Evolutionary conservation across 2,113 vertebrate species (phyloP).

Genomic region (Bolborhynchus lineola): DNA sequence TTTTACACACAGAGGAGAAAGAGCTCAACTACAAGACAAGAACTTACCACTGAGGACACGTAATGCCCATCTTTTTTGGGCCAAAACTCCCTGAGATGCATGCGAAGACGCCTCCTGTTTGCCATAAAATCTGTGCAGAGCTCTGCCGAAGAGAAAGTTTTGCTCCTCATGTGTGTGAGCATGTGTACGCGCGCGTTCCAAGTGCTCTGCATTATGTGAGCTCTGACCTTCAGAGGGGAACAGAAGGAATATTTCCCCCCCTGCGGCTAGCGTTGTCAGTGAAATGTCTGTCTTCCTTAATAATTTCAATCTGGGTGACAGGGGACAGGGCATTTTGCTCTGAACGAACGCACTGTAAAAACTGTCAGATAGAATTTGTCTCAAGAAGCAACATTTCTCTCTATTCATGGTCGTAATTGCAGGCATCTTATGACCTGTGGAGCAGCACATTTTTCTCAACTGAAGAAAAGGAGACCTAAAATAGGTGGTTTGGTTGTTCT

Average conservation of each 20-base stretch:
- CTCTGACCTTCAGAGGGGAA: conserved; percentile 73
- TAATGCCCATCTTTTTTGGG: background rate
- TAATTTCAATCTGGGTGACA: conserved; percentile 76
- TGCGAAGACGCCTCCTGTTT: background rate
- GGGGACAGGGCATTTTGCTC: conserved; percentile 70
- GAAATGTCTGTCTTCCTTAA: conserved; percentile 72
- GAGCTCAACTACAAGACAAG: background rate
- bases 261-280: conserved; percentile 58
- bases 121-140: background rate
- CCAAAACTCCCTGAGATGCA: background rate
- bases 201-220: conserved; percentile 58
- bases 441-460: conserved; percentile 15
- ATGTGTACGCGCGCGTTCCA: background rate
- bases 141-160: background rate
- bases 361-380: conserved; percentile 74
- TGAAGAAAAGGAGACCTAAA: background rate
- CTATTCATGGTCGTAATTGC: conserved; percentile 46
- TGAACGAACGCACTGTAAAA: conserved; percentile 70
- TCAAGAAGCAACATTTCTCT: conserved; percentile 62
- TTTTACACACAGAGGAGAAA: background rate
- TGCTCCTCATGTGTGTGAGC: background rate
- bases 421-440: conserved; percentile 57
- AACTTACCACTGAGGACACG: background rate
- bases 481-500: background rate
- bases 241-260: conserved; percentile 72